Evolutionary conservation across 2,113 vertebrate species (phyloP).

Genomic region (Enhydra lutris): DNA sequence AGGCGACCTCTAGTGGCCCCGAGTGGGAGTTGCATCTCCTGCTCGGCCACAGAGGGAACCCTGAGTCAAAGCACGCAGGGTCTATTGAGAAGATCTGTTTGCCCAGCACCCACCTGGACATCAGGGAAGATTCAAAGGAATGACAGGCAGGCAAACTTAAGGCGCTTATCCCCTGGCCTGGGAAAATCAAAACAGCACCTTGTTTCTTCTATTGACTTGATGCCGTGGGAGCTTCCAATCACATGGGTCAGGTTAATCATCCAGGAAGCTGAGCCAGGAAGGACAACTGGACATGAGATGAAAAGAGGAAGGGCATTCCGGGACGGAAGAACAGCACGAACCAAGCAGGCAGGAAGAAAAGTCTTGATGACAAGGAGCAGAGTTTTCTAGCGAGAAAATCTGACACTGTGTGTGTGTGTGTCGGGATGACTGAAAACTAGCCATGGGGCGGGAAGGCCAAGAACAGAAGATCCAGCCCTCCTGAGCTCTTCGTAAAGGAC

Average conservation of each 20-base stretch:
- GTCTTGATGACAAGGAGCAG: neutral
- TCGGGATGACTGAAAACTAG: neutral
- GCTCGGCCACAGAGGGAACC: neutral
- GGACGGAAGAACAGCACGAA: neutral
- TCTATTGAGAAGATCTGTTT: neutral
- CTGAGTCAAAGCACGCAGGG: neutral
- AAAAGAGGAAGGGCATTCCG: neutral
- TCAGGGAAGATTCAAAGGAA: neutral
- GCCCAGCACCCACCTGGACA: neutral
- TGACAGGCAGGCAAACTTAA: neutral
- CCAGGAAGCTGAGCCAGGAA: neutral
- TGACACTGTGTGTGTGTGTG: neutral
- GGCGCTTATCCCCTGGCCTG: neutral
- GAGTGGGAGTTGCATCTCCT: neutral
- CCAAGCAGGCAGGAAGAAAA: neutral
- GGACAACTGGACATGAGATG: neutral
- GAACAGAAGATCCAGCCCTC: neutral
- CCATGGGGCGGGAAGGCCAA: accelerated
- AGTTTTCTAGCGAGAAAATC: neutral
- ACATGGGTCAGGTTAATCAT: neutral
- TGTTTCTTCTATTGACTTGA: slow-evolving; percentile 25
- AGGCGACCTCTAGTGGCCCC: slow-evolving; percentile 61
- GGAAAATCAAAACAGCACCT: neutral
- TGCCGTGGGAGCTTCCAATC: neutral
- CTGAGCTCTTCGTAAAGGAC: neutral